Conservation (phyloP, 2,888 invertebrate species). For the Diadegma fenestrale region DNA sequence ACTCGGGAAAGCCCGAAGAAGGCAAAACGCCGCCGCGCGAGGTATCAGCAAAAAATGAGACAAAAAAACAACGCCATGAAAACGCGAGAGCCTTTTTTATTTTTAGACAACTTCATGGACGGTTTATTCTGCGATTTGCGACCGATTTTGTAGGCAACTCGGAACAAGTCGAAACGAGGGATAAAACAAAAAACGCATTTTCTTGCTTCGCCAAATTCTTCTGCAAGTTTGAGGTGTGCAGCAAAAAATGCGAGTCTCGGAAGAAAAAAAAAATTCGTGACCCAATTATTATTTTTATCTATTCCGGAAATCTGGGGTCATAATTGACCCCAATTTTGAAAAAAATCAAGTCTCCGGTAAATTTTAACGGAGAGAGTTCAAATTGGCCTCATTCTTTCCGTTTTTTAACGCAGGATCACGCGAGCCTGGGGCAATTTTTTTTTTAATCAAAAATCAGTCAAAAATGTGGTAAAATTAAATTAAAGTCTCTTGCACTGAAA, state of each 20-base stretch:
- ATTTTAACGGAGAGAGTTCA: too few species aligned
- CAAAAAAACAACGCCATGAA: neutral
- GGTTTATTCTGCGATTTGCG: neutral
- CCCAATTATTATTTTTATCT: too few species aligned
- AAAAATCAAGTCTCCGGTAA: too few species aligned
- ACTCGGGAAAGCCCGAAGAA: constrained; percentile 47
- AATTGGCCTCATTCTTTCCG: too few species aligned
- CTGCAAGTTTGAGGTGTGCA: neutral
- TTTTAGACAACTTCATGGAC: neutral
- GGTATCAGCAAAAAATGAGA: constrained; percentile 27
- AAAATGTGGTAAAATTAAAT: too few species aligned
- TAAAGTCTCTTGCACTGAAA: too few species aligned
- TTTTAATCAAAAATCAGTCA: too few species aligned
- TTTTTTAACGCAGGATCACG: too few species aligned
- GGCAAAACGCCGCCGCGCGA: constrained; percentile 33
- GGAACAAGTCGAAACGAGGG: neutral
- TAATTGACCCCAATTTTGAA: too few species aligned
- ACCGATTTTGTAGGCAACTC: neutral
- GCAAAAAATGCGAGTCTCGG: neutral
- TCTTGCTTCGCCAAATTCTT: neutral
- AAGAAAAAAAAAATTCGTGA: neutral
- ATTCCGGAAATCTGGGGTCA: too few species aligned
- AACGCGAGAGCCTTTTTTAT: neutral
- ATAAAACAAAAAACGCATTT: neutral
- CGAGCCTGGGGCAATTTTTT: too few species aligned